Evolutionary conservation across 1,140 invertebrate genomes (phyloP).

Genomic region (Aphaenogaster ashmeadi): DNA sequence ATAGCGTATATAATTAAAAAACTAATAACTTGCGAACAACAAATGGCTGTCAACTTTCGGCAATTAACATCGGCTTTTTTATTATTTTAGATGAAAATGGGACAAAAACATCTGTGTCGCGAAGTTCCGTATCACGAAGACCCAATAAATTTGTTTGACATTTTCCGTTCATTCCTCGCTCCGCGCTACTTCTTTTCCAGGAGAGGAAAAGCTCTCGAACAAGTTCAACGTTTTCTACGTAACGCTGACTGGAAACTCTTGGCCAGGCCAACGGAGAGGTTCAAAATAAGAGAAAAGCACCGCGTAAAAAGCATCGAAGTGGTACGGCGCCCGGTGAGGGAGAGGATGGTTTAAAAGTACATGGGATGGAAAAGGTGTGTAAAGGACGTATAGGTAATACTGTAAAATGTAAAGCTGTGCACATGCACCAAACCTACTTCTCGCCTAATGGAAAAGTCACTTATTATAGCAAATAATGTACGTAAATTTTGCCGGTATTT

Average conservation of each 20-base stretch:
- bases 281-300: conserved; percentile 80
- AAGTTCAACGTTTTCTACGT: conserved; percentile 82
- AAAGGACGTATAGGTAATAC: conserved; percentile 56
- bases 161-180: conserved; percentile 58
- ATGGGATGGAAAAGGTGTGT: conserved; percentile 74
- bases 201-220: conserved; percentile 75
- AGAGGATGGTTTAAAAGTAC: conserved; percentile 80
- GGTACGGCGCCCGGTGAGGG: conserved; percentile 60
- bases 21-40: neutral
- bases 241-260: conserved; percentile 79
- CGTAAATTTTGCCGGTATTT: conserved; percentile 31
- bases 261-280: conserved; percentile 77
- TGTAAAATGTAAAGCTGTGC: conserved; percentile 70
- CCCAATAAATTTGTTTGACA: conserved; percentile 62
- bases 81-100: neutral
- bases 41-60: neutral
- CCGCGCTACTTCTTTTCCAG: conserved; percentile 61
- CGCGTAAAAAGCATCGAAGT: conserved; percentile 79
- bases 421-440: conserved; percentile 56
- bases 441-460: conserved; percentile 54
- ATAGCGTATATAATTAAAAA: neutral
- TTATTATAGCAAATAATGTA: conserved; percentile 58
- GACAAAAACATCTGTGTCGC: conserved; percentile 5
- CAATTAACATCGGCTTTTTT: neutral
- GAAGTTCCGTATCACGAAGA: conserved; percentile 29